These are phyloP conservation scores for Drosophila auraria DNA, from an alignment of 1,140 invertebrate species.

Conservation along the genomic window DNA sequence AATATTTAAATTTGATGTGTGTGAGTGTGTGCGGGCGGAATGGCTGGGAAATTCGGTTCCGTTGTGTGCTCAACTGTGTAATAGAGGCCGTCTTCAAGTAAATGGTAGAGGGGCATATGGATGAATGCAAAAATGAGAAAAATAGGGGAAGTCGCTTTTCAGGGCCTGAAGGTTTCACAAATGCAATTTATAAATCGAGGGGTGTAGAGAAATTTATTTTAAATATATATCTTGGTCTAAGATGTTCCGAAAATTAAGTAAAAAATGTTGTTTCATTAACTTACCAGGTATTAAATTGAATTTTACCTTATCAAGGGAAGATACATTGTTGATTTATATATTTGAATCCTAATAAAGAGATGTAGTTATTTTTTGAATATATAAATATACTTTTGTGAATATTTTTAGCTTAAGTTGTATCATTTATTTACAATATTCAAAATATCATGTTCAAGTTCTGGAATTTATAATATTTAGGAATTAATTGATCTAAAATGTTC, in stretches of 20 bases:
- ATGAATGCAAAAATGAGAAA: conserved; percentile 8
- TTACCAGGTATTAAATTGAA: too few species aligned
- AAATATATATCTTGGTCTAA: too few species aligned
- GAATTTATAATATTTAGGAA: not conserved
- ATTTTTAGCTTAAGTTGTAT: too few species aligned
- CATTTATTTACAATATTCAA: not conserved
- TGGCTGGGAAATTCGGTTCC: conserved; percentile 37
- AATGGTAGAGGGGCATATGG: conserved; percentile 21
- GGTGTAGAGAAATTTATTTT: too few species aligned
- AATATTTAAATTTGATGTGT: conserved; percentile 79
- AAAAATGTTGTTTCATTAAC: too few species aligned
- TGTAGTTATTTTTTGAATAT: not conserved
- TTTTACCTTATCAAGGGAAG: too few species aligned
- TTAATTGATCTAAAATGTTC: too few species aligned
- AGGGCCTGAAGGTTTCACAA: conserved; percentile 7
- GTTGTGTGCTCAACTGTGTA: conserved; percentile 68
- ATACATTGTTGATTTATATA: too few species aligned
- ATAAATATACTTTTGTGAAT: not conserved
- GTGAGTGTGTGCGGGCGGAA: conserved; percentile 10
- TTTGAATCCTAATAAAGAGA: not conserved
- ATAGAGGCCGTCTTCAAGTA: conserved; percentile 53
- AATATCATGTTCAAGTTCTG: not conserved
- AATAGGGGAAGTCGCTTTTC: not conserved
- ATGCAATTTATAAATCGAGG: conserved; percentile 2
- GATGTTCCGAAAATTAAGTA: too few species aligned